These are phyloP conservation scores for Clarias pachynema DNA, from an alignment of 2,797 vertebrate genomes.

Conservation along the genomic window DNA sequence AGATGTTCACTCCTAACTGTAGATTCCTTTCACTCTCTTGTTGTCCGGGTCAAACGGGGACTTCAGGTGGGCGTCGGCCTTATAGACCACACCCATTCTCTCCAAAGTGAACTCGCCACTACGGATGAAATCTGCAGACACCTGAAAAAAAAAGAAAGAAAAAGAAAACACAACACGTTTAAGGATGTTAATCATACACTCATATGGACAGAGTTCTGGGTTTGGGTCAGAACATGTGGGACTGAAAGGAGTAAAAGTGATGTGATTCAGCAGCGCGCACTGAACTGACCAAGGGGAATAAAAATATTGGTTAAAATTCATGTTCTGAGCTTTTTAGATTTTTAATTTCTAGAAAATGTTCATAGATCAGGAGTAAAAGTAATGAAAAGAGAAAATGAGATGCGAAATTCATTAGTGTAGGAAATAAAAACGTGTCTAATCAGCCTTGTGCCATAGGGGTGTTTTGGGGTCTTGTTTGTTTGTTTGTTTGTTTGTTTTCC, in stretches of 20 bases:
- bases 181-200: neutral
- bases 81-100: constrained; percentile 86
- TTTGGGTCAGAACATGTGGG: neutral
- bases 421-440: neutral
- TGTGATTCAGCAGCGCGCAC: neutral
- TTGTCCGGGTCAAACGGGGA: constrained; percentile 92
- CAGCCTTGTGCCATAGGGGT: neutral
- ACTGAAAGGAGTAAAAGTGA: neutral
- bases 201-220: too few relatives aligned
- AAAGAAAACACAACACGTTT: constrained; percentile 16
- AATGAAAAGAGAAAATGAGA: neutral
- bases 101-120: constrained; percentile 87
- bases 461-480: neutral
- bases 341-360: neutral
- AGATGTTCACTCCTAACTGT: constrained; percentile 62
- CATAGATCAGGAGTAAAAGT: neutral
- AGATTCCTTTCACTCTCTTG: constrained; percentile 89
- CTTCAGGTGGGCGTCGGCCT: constrained; percentile 86
- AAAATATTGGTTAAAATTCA: neutral
- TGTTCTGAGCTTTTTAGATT: neutral
- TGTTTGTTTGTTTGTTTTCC: too few relatives aligned
- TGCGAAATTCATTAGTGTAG: neutral
- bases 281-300: neutral
- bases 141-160: constrained; percentile 72
- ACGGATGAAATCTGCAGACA: constrained; percentile 85